Percentiles rank a stretch among this genome's conserved stretches.
Conservation (phyloP, 2,797 vertebrate genomes). For the Acridotheres tristis region DNA sequence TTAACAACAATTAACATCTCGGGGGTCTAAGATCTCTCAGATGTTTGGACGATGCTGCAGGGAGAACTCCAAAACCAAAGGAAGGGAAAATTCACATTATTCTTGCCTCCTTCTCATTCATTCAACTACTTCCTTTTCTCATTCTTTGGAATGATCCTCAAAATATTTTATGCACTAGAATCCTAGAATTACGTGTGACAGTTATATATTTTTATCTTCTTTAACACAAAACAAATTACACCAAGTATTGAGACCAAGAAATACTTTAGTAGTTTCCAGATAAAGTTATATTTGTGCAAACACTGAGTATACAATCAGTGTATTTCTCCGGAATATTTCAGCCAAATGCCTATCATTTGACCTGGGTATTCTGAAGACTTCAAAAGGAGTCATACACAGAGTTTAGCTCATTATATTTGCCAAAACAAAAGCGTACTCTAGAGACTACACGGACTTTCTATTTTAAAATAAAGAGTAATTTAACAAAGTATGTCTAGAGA, state of each 20-base stretch:
- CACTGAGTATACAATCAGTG: not conserved
- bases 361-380: not conserved
- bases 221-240: not conserved
- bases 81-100: not conserved
- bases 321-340: not conserved
- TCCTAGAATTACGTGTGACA: not conserved
- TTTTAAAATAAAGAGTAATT: not conserved
- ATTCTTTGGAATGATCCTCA: not conserved
- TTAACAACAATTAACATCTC: not conserved
- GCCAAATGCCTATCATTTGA: not conserved
- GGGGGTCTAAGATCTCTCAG: not conserved
- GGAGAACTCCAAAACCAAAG: not conserved
- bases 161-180: not conserved
- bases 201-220: not conserved
- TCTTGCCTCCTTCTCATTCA: not conserved
- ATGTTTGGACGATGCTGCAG: not conserved
- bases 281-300: not conserved
- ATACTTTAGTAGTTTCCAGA: not conserved
- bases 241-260: not conserved
- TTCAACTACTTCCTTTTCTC: not conserved
- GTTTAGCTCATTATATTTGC: not conserved
- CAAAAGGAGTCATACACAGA: not conserved
- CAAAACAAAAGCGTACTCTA: not conserved
- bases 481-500: not conserved
- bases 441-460: not conserved